A percentile compares a stretch with the other conserved stretches of the same genome.
Conservation (phyloP, 2,888 invertebrate genomes). For the Callimorpha dominula region DNA sequence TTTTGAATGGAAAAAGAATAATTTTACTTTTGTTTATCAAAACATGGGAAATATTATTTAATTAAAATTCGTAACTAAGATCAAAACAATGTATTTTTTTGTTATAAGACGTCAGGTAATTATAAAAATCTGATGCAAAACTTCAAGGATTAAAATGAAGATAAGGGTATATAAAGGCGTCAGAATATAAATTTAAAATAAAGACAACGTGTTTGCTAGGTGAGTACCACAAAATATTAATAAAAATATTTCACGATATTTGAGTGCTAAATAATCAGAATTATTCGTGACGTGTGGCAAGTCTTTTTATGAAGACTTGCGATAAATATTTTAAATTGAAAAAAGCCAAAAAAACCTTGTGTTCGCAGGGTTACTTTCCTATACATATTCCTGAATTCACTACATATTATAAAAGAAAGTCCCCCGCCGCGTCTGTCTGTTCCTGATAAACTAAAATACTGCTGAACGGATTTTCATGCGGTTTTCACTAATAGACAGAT, state of each 20-base stretch:
- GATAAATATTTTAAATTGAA: no score
- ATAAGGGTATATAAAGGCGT: neutral
- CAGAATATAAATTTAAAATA: neutral
- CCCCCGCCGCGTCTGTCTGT: no score
- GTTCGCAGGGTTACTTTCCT: no score
- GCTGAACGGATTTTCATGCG: no score
- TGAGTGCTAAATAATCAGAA: neutral
- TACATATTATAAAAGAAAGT: no score
- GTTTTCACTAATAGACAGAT: no score
- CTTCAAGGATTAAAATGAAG: neutral
- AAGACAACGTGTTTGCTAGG: neutral
- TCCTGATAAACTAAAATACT: no score
- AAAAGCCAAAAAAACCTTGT: no score
- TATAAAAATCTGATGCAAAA: neutral
- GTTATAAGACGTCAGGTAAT: neutral
- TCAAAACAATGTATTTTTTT: slow-evolving; percentile 1
- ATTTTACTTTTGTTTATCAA: neutral
- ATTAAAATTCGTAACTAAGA: neutral
- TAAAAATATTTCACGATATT: neutral
- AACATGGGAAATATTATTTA: neutral
- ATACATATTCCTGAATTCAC: no score
- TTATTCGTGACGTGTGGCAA: no score
- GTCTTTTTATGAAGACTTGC: no score
- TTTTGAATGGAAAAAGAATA: no score
- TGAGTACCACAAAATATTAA: neutral